phyloP scores from a whole-genome alignment of 2,113 vertebrate genomes.

The Buteo buteo region DNA sequence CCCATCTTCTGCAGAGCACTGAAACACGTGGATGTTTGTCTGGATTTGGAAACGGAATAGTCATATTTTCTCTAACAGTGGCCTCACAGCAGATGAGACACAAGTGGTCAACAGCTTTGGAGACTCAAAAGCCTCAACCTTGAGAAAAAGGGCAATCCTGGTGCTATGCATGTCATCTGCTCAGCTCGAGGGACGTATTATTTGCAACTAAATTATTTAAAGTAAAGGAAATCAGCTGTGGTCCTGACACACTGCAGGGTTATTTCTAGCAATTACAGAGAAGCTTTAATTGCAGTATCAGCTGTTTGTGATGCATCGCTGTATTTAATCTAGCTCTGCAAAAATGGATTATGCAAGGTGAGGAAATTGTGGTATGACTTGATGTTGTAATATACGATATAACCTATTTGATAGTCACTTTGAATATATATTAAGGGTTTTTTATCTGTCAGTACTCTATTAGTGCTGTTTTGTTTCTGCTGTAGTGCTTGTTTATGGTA shows the following conservation, averaged over 20 bases:
- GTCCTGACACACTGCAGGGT: neutral
- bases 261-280: neutral
- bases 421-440: neutral
- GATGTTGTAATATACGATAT: neutral
- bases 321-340: neutral
- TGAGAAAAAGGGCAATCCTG: neutral
- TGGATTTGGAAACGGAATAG: neutral
- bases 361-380: neutral
- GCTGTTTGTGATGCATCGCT: neutral
- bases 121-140: neutral
- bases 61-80: rapidly evolving
- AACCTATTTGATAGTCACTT: neutral
- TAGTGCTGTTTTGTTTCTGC: neutral
- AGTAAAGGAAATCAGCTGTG: neutral
- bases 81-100: neutral
- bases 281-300: neutral
- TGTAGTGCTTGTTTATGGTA: neutral
- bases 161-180: neutral
- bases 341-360: neutral
- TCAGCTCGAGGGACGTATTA: rapidly evolving
- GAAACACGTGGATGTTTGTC: neutral
- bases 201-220: neutral
- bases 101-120: rapidly evolving
- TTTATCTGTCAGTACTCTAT: neutral
- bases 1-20: neutral